Evolutionary conservation across 2,797 vertebrate species (phyloP).

Genomic region (Eulemur rubriventer): DNA sequence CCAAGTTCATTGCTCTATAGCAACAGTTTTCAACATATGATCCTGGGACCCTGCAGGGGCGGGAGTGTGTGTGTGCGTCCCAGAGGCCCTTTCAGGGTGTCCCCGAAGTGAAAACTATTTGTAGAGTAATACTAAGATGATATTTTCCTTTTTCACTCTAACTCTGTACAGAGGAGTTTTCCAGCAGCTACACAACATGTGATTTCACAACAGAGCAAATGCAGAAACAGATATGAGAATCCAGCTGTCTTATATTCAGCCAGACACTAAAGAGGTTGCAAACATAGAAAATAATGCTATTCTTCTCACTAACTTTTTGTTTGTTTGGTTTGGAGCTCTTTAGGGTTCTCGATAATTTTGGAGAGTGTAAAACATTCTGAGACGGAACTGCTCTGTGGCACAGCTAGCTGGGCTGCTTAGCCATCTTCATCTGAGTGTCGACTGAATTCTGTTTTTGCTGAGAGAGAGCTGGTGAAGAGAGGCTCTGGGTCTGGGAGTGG

Average conservation of each 20-base stretch:
- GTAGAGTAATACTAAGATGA: background rate
- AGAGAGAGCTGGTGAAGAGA: background rate
- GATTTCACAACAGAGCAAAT: background rate
- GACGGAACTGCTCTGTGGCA: background rate
- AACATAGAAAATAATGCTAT: background rate
- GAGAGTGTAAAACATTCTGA: background rate
- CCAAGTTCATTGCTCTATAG: background rate
- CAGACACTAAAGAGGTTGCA: slow-evolving; percentile 10
- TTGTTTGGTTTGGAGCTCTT: background rate
- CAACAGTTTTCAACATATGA: background rate
- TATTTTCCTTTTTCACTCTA: background rate
- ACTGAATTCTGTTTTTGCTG: background rate
- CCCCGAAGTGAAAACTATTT: background rate
- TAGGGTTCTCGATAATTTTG: background rate
- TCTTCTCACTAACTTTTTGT: slow-evolving; percentile 26
- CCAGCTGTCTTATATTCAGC: slow-evolving; percentile 16
- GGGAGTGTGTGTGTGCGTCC: background rate
- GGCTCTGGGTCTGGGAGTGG: background rate
- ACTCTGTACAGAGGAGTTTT: background rate
- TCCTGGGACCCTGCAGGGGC: background rate
- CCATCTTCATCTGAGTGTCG: background rate
- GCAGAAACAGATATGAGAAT: background rate
- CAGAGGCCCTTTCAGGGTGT: background rate
- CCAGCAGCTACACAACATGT: background rate
- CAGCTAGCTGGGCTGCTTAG: background rate